Base-by-base conservation (phyloP, 2,113 vertebrate genomes). In the Campylomormyrus numenius region DNA sequence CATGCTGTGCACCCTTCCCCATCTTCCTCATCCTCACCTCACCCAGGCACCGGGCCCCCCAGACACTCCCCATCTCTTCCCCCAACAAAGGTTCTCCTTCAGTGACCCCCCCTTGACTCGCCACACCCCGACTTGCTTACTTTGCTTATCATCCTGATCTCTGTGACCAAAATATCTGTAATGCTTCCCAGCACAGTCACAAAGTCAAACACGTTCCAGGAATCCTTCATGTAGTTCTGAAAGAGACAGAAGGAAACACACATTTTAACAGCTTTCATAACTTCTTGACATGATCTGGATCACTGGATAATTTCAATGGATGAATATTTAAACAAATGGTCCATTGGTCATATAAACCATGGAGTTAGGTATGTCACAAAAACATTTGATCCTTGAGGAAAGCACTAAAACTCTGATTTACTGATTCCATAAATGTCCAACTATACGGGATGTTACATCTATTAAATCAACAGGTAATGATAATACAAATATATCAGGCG, bases 191-290 rank as follows among this genome's bases (percentile, higher is more conserved):
- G 95, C 90, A 99, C 98, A 0, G 98, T 99, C 90, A 99, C 98
- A 94, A 99, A 99, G 95, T 99, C 98, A 94, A 99, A 99, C 90
- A 99, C 96, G 15, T 99, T 99, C 98, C 98, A 99, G 92, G 98
- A 97, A 88, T 99, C 98, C 92, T 97, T 97, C 95, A 99, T 97
- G 93, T 99, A 98, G 93, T 97, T 98, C 97, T 98, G 92, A 35
- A 91, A 62, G 31, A 85, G 52, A 49, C 3, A 58, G 39, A n/a
- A 42, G 66, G n/a, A 21, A 35, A 15, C 42, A 3, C 13, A 31
- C 11, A 85, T 49, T 48, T 24, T n/a, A 42, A 6, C 74, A 80
- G 74, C 31, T 80, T 42, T 42, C 74, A 6, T 39, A 80, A 42
- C 10, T 42, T 19, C 74, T 35, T 35, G n/a, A 31, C 9, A 74